phyloP scores from a whole-genome alignment of 2,113 vertebrate species.

The Gadus macrocephalus region DNA sequence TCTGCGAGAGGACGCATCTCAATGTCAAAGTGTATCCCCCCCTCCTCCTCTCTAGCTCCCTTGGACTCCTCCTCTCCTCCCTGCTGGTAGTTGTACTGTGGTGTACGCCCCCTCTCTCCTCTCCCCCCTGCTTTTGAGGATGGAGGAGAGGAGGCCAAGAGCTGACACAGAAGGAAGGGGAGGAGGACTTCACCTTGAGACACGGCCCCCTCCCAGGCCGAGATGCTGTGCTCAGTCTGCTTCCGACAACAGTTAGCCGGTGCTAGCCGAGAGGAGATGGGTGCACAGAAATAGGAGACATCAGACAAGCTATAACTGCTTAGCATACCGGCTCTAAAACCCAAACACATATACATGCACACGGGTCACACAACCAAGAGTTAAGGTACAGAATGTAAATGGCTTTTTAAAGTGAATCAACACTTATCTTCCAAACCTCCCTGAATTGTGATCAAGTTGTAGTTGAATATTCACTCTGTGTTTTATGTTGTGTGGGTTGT shows the following conservation, averaged over 20 bases:
- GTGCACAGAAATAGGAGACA: conserved; percentile 30
- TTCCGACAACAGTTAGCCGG: conserved; percentile 13
- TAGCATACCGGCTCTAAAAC: conserved; percentile 34
- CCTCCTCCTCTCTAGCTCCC: conserved; percentile 4
- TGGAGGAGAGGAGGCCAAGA: conserved; percentile 11
- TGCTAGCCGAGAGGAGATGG: conserved; percentile 23
- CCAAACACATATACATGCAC: conserved; percentile 6
- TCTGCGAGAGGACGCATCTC: conserved; percentile 66
- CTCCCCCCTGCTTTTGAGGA: not conserved
- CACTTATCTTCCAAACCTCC: not conserved
- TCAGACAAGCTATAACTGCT: conserved; percentile 27
- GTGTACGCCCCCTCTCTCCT: not conserved
- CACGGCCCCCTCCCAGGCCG: conserved; percentile 14
- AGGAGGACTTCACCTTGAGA: conserved; percentile 32
- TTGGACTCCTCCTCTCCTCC: not conserved
- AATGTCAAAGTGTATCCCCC: conserved; percentile 19
- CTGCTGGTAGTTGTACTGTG: no score
- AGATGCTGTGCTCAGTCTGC: conserved; percentile 9
- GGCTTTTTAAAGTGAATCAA: not conserved
- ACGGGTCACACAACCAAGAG: not conserved
- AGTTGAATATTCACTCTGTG: conserved; percentile 62
- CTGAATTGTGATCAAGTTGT: conserved; percentile 43
- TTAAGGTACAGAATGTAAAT: conserved; percentile 1
- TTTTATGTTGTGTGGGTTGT: conserved; percentile 19
- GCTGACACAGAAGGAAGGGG: conserved; percentile 30